Evolutionary conservation across 2,797 vertebrate species (phyloP), one percentile per base, ranked within the genome.

Genomic region (Phalloptychus januarius): DNA sequence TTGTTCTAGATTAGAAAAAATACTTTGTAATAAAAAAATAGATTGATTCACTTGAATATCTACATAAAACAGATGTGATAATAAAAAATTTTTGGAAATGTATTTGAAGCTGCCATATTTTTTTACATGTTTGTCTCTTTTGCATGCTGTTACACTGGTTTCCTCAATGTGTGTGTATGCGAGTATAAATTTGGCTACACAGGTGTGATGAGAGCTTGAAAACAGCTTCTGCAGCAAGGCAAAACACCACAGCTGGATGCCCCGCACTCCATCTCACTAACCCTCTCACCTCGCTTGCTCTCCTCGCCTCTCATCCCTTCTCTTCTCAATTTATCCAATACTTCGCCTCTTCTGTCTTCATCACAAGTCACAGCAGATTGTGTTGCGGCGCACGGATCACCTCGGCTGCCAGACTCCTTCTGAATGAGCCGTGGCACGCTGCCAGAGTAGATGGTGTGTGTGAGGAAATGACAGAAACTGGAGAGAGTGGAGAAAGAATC

Each of bases 211-310:
- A 91, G 89, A 89, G 88, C 88, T 92, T 79, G 88, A 82, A 84
- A 89, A 84, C 78, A 28, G 85, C 86, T 88, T 88, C 87, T 92
- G 84, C 42, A 85, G 88, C 83, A 77, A 86, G 72, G 87, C 88
- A 89, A 86, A 89, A 88, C 90, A 86, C 83, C 91, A 86, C 94
- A 93, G 92, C 93, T 93, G 93, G 92, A 92, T 84, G 86, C 92
- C 88, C 88, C 42, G 33, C 91, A 87, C 87, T 92, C 85, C 89
- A 91, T 92, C 90, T 89, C 81, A 92, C 86, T 85, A 87, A 89
- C 86, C 84, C 84, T 80, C 74, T 88, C 79, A 28, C 88, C 85
- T 76, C 7, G 40, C 85, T 71, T 40, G 45, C 91, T 83, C 88
- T 87, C 82, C 86, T 86, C 87, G 79, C 88, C 90, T 91, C 91